Conservation (phyloP, 2,888 invertebrate genomes). For the Antheraea assamensis region DNA sequence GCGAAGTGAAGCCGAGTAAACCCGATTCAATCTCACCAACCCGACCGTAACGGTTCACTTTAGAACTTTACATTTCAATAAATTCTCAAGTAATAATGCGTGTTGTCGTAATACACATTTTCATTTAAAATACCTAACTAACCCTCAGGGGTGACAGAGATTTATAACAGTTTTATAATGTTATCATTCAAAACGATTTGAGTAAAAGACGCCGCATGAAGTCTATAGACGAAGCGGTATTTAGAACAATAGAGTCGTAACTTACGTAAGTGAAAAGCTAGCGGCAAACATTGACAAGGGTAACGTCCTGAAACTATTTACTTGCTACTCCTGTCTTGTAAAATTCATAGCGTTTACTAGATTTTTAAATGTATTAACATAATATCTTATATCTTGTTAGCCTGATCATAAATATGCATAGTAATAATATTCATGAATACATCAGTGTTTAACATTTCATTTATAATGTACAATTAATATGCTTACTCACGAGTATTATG, state of each 20-base stretch:
- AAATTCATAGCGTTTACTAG: constrained; percentile 35
- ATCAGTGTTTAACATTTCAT: not conserved
- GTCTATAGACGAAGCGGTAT: constrained; percentile 44
- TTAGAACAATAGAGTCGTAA: constrained; percentile 65
- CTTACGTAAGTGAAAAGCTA: constrained; percentile 63
- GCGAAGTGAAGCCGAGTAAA: no score
- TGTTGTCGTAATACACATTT: constrained; percentile 17
- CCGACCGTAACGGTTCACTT: no score
- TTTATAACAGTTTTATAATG: constrained; percentile 26
- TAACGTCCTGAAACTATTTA: constrained; percentile 66
- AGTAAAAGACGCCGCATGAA: constrained; percentile 34
- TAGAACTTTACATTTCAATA: no score
- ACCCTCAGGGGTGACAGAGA: constrained; percentile 37
- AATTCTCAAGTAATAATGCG: not conserved
- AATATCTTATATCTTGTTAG: not conserved
- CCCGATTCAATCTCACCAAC: no score
- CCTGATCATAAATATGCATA: not conserved
- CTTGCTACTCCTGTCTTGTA: constrained; percentile 47
- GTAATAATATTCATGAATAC: not conserved
- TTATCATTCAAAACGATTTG: constrained; percentile 13
- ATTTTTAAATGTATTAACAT: constrained; percentile 29
- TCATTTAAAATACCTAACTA: constrained; percentile 8
- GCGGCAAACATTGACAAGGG: constrained; percentile 59
- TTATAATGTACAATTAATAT: not conserved
- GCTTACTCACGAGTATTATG: not conserved